Base-by-base conservation (phyloP, 2,888 invertebrate genomes). In the Heliconius aoede region DNA sequence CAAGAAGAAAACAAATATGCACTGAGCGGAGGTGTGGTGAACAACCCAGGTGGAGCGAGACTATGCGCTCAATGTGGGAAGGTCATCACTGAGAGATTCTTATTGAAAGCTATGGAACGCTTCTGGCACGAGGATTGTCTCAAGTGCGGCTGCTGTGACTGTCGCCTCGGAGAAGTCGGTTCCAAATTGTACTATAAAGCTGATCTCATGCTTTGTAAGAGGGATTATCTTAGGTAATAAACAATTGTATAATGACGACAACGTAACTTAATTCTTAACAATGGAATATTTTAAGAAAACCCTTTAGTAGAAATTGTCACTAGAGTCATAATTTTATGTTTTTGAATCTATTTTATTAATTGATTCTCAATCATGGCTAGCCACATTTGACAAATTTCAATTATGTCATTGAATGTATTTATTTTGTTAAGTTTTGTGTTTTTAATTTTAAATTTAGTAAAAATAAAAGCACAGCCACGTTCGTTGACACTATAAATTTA, bases 71-170 rank as follows among this genome's bases (percentile, higher is more conserved):
- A 97, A 69, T 98, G 98, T 86, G 97, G 97, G 79, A 98, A 98
- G 91, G 95, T 96, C 82, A 98, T 98, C 90, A 97, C 96, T 3
- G 98, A 98, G 88, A 94, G 97, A 90, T 97, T 95, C 90, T 95
- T 98, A 65, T 95, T 98, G 83, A 97, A 97, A 87, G 98, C 98
- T 0, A 95, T 98, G 92, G 98, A 98, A 89, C 95, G 98, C 88
- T 97, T 96, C 92, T 98, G 98, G 98, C 98, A 98, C 93, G 98
- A 98, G 85, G 98, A 98, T 92, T 98, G 98, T 86, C 95, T 98
- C 81, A 98, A 98, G 88, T 98, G 98, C 87, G 97, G 98, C 78
- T 98, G 98, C 92, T 98, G 98, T 88, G 98, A 98, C 91, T 98
- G 98, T 90, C 95, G 98, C 73, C 96, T 98, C n/a, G 98, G 98